Conservation (phyloP, 2,797 vertebrate genomes). For the Bovichtus variegatus region DNA sequence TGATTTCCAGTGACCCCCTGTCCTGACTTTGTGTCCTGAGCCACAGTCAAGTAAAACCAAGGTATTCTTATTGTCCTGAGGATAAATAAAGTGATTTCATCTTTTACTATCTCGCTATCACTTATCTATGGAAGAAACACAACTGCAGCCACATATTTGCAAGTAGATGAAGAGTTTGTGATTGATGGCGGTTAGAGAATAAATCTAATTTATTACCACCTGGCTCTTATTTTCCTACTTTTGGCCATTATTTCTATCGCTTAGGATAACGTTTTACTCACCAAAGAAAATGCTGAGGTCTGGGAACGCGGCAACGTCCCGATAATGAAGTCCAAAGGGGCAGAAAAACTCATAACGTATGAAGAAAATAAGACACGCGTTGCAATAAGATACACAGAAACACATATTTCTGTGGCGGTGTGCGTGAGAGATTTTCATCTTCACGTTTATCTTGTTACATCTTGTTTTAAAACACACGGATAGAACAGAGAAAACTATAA, state of each 20-base stretch:
- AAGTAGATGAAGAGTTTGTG: not conserved
- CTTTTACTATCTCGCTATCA: not conserved
- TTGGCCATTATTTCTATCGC: not conserved
- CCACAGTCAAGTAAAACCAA: conserved; percentile 1
- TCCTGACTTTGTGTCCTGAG: not conserved
- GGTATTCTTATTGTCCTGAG: not conserved
- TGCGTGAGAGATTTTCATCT: not conserved
- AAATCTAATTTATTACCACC: not conserved
- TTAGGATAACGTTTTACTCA: not conserved
- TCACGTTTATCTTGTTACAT: not conserved
- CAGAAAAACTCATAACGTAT: not conserved
- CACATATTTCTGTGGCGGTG: not conserved
- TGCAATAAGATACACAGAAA: no score
- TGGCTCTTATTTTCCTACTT: not conserved
- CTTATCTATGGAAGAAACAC: not conserved
- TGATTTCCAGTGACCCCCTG: not conserved
- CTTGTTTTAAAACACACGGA: not conserved
- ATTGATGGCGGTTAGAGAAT: not conserved
- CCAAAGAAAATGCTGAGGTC: not conserved
- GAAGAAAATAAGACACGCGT: not conserved
- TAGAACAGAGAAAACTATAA: not conserved
- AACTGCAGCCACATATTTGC: not conserved
- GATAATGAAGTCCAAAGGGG: not conserved
- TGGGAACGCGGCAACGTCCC: not conserved
- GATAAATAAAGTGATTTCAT: not conserved